These are phyloP conservation scores for Leuctra nigra DNA, from an alignment of 2,888 invertebrate genomes.

Conservation along the genomic window DNA sequence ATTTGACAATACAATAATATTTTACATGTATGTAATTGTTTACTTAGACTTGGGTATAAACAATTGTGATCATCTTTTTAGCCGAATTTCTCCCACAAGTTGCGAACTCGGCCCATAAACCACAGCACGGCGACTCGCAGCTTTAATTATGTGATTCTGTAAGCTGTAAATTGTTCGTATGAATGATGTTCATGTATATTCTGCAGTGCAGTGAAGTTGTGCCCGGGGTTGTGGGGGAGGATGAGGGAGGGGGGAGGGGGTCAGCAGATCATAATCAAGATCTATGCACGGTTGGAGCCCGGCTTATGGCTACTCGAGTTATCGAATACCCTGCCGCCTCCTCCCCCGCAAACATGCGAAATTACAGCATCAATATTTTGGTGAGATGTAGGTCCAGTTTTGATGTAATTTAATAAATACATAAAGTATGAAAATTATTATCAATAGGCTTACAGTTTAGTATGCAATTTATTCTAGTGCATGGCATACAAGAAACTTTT, in stretches of 20 bases:
- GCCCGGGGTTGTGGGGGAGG: neutral
- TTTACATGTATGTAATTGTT: too few species aligned
- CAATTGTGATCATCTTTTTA: too few species aligned
- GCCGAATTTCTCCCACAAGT: neutral
- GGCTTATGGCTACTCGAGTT: constrained; percentile 11
- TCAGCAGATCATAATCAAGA: constrained; percentile 9
- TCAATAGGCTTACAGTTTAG: too few species aligned
- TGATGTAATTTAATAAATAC: too few species aligned
- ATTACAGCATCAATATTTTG: too few species aligned
- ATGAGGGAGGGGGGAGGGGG: neutral
- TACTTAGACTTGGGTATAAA: too few species aligned
- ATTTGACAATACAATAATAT: too few species aligned
- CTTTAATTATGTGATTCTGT: constrained; percentile 21
- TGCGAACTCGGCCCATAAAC: neutral
- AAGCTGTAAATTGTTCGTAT: constrained; percentile 21
- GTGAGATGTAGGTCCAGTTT: constrained; percentile 3
- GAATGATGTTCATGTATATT: constrained; percentile 19
- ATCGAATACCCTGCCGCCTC: too few species aligned
- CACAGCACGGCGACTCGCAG: neutral
- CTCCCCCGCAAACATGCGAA: too few species aligned
- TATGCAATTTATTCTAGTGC: too few species aligned
- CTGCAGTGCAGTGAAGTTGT: neutral
- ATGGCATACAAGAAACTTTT: too few species aligned
- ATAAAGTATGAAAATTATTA: too few species aligned
- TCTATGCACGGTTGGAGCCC: constrained; percentile 8